Conservation (phyloP, 2,113 vertebrate species). For the Dascyllus trimaculatus region DNA sequence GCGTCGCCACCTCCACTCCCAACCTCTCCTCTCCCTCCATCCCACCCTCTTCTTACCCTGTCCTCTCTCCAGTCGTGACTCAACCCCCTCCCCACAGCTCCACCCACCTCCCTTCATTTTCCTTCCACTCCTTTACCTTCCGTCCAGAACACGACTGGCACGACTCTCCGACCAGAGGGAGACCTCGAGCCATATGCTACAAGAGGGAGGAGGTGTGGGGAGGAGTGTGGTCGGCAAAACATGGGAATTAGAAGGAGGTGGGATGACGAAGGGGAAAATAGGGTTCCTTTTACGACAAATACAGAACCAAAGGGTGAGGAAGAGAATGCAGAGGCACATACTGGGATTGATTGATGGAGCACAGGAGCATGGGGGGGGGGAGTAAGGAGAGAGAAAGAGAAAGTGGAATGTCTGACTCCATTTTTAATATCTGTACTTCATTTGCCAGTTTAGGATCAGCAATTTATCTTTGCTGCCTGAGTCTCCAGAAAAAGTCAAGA, state of each 20-base stretch:
- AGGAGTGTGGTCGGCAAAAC: not conserved
- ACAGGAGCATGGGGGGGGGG: no score
- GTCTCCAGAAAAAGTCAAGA: not conserved
- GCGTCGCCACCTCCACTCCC: conserved; percentile 1
- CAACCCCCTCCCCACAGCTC: not conserved
- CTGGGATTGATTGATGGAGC: no score
- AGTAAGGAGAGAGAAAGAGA: not conserved
- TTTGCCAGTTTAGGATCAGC: not conserved
- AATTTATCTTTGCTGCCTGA: not conserved
- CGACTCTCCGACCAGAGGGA: conserved; percentile 34
- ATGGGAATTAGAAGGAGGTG: not conserved
- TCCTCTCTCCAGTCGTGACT: conserved; percentile 39
- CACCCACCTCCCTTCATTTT: conserved; percentile 3
- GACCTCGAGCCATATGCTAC: conserved; percentile 40
- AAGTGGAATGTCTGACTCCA: not conserved
- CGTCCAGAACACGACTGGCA: conserved; percentile 39
- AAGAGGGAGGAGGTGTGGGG: not conserved
- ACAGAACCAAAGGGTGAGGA: not conserved
- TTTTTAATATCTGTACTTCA: not conserved
- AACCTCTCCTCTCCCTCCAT: not conserved
- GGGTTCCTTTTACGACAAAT: not conserved
- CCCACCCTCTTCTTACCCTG: not conserved
- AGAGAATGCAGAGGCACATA: no score
- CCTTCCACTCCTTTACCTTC: conserved; percentile 13
- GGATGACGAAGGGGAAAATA: not conserved